Base-by-base conservation (phyloP, 2,113 vertebrate genomes). In the Rhineura floridana region DNA sequence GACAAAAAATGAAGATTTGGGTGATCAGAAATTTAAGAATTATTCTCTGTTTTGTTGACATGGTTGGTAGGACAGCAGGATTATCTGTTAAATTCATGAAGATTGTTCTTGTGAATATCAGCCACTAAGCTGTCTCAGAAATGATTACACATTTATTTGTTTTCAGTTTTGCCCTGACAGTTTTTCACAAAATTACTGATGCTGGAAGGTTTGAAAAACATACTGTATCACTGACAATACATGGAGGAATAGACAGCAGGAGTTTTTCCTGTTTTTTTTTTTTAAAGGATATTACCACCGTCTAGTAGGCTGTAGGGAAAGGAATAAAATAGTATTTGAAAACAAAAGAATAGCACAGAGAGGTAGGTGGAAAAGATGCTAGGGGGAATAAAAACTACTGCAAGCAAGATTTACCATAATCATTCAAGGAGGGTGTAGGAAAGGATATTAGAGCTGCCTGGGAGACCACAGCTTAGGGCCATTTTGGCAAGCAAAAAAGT, bases 351-450 rank as follows among this genome's bases (percentile, higher is more conserved):
- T 87, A 76, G 0, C 88, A 73, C 6, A 81, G 62, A 52, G 62
- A 89, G 77, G 87, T 85, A 76, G 80, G 21, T 87, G 50, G 84
- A 87, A 90, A 90, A 92, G 91, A 88, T 87, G 86, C 84, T 90
- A 81, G 91, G 93, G 90, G 92, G 90, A 95, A 93, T 78, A 95
- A 88, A 94, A 95, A 94, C 76, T 21, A 91, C 94, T 94, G 90
- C 85, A 88, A 95, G 95, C 91, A 93, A 96, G 77, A 84, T 92
- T 96, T 95, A 90, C 76, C 84, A 89, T 94, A 94, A 95, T 94
- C 91, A 95, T 93, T 96, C 92, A 91, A 1, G 10, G 86, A 92
- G 93, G 90, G 78, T 81, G 94, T 95, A 88, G 79, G 89, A 81
- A 92, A 93, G 78, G 90, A 92, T 94, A 93, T 96, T 95, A 91